Evolutionary conservation across 2,113 vertebrate genomes (phyloP).

Genomic region (Vulpes ferrilata): DNA sequence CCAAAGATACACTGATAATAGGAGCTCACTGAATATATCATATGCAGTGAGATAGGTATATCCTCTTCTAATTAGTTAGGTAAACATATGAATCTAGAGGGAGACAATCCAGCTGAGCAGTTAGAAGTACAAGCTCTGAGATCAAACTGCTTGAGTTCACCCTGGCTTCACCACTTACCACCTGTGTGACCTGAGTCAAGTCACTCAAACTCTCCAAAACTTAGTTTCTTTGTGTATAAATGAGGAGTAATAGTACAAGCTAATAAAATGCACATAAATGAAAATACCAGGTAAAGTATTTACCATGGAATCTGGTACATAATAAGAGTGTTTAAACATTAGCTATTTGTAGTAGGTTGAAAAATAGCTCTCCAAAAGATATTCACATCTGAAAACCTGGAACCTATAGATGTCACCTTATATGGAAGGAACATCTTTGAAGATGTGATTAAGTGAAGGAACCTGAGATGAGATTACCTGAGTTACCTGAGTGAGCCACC

Average conservation of each 20-base stretch:
- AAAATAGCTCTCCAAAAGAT: not conserved
- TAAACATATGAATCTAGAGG: not conserved
- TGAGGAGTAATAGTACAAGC: not conserved
- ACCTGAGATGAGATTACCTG: not conserved
- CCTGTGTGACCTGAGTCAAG: not conserved
- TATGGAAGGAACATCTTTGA: not conserved
- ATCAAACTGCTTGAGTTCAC: not conserved
- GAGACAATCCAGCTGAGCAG: not conserved
- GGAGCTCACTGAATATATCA: not conserved
- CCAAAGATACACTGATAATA: constrained; percentile 8
- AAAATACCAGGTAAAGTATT: not conserved
- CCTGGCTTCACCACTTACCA: not conserved
- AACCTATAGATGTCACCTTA: not conserved
- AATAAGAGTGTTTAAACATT: not conserved
- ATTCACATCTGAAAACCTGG: not conserved
- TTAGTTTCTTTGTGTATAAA: not conserved
- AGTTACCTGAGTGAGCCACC: not conserved
- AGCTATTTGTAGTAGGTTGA: not conserved
- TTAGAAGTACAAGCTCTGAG: not conserved
- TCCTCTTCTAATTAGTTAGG: constrained; percentile 6
- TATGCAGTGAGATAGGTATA: not conserved
- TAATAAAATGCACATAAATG: not conserved
- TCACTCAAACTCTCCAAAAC: not conserved
- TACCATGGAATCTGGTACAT: not conserved
- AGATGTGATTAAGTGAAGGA: not conserved